Evolutionary conservation across 2,888 invertebrate species (phyloP), one percentile per base, ranked within the genome.

Genomic region (Gari tellinella): DNA sequence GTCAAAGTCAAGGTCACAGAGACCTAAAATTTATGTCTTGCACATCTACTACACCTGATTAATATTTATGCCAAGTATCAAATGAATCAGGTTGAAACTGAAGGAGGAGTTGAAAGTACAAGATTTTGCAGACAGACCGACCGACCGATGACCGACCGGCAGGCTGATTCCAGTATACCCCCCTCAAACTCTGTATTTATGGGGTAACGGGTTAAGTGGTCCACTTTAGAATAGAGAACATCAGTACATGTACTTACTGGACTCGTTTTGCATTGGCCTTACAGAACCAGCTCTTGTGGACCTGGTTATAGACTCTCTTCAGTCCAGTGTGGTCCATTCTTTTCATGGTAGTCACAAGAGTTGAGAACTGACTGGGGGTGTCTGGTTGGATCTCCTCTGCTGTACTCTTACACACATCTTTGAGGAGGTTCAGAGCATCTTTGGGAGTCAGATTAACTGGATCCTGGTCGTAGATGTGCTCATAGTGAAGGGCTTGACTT

Each of bases 351-450:
- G 88, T 86, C 37, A 93, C 88, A n/a, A 94, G 90, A 8, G 89
- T 86, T 12, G 92, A 84, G 86, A 94, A 94, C 46, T 92, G 86
- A 15, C 84, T 77, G 0, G 93, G 93, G 4, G 92, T 91, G n/a
- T 92, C 86, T 0, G 90, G 86, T 10, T 90, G 85, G 21, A 93
- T 88, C 48, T 92, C 92, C 4, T 89, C 84, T 43, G 82, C 63
- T 10, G 91, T 89, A 5, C 67, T 45, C 1, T 49, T 48, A 76
- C 91, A 90, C 55, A 91, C 76, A 21, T 86, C 80, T 19, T 53
- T 51, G 25, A 91, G 78, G 23, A 87, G 82, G 38, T 70, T 45
- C 31, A 80, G 51, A 38, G 84, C 88, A 1, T 83, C 82, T 17
- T 58, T 57, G 1, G 80, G 67, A 38, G 51, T 58, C 21, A 52